Evolutionary conservation across 1,140 invertebrate species (phyloP), one percentile per base, ranked within the genome.

Genomic region (Drosophila erecta): DNA sequence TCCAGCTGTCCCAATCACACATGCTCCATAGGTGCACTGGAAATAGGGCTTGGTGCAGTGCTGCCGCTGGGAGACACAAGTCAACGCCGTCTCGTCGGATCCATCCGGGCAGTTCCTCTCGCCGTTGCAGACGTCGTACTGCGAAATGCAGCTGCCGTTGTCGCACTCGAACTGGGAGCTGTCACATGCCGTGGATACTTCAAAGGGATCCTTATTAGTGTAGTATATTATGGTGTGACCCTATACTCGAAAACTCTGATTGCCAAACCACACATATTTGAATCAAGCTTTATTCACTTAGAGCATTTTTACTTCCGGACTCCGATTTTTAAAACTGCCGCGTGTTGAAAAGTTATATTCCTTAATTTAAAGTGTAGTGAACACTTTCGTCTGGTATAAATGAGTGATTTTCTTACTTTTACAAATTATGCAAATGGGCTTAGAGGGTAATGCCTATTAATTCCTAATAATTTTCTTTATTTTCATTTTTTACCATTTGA

Each of bases 1-100:
- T 38, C 90, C 91, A 0, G 90, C 89, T 38, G 94, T 93, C 2
- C 93, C 93, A 33, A 93, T 92, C 8, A 96, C 93, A 53, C 95
- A 96, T 2, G 93, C 94, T 1, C 95, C 95, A 54, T 95, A 92
- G 33, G 92, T 86, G 72, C 95, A 96, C 27, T 93, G 93, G 89
- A 94, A 95, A n/a, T 92, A 90, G 40, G 90, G 93, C 2, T 72
- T 58, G 5, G 90, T 90, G 74, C 94, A 95, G 3, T 86, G 79
- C 56, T 93, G 27, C 0, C 76, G 47, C 80, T 77, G 74, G 5
- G 73, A 49, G 8, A 91, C 47, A 30, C 92, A 92, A 14, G 41
- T 72, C 44, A 84, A 55, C 0, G 73, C 74, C 20, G 86, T 93
- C 90, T 96, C 95, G 90, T 96, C 95, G 1, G 94, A 94, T 8